Evolutionary conservation across 2,888 invertebrate species (phyloP), one percentile per base, ranked within the genome.

Genomic region (Xanthia icteritia): DNA sequence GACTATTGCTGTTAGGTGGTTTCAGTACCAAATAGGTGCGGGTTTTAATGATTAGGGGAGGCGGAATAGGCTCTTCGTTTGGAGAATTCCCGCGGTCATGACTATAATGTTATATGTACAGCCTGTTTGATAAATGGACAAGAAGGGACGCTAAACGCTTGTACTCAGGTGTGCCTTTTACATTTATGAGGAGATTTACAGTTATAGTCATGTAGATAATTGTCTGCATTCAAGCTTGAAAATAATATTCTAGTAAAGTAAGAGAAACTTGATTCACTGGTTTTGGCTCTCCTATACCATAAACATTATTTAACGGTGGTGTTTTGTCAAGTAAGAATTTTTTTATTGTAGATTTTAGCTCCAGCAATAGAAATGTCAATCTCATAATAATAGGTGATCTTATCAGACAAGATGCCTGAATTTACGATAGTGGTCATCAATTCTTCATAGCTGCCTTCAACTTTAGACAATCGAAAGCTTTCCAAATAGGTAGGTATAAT

Each of bases 1-100:
- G 39, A 1, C 27, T 73, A 54, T 58, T 79, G 68, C 51, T 77
- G 82, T 80, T 89, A 72, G 39, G 81, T 77, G 75, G 73, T 87
- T 89, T 81, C 56, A 63, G 23, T 51, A 51, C 2, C 51, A 9
- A 70, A 67, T n/a, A 36, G 68, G 67, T 75, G 67, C 51, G 68
- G 72, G 87, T 88, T 89, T 89, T 91, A 91, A 92, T 92, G 90
- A 92, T 92, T 91, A 91, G 90, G 92, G 90, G 90, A 89, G 88
- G 81, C 73, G 84, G 87, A 91, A 87, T 85, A 79, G 86, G 86
- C 79, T 87, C 89, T 89, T 87, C 89, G 84, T 90, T 90, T 87
- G 80, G 84, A 89, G 89, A 88, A 89, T 88, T 89, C 86, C 86
- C 88, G 79, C 88, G 85, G 77, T 81, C 83, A 83, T 84, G 82